phyloP scores from a whole-genome alignment of 1,140 invertebrate species.

The Solen grandis region DNA sequence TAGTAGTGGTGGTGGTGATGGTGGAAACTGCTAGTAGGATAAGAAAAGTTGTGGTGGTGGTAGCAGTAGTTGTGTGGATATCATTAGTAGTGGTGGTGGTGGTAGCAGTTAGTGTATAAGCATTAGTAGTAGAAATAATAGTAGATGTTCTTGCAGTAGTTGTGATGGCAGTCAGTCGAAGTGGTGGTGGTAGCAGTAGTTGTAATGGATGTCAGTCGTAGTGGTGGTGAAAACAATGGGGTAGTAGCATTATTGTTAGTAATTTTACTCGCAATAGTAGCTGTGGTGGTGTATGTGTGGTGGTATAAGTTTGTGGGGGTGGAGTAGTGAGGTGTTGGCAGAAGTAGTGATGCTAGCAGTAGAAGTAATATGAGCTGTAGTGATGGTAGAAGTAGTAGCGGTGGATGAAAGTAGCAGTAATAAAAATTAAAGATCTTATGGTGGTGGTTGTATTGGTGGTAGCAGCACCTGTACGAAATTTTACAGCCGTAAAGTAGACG shows the following conservation, averaged over 20 bases:
- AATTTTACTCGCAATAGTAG: not conserved
- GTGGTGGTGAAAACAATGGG: not conserved
- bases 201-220: not conserved
- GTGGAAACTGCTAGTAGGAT: not conserved
- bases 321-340: not conserved
- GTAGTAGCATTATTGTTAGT: not conserved
- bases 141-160: not conserved
- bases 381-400: not conserved
- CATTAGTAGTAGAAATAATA: not conserved
- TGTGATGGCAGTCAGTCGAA: not conserved
- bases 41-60: not conserved
- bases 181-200: slow-evolving; percentile 7
- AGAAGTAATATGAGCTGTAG: not conserved
- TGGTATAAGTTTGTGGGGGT: not conserved
- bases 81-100: not conserved
- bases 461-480: no score
- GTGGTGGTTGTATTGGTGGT: not conserved
- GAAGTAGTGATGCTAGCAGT: not conserved
- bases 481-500: no score
- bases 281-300: not conserved
- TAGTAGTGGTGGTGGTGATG: slow-evolving; percentile 2
- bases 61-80: slow-evolving; percentile 1
- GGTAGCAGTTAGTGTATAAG: slow-evolving; percentile 9
- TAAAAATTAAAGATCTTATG: not conserved
- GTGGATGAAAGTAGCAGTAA: not conserved